Percentiles rank a stretch among this genome's conserved stretches.
Evolutionary conservation across 2,797 vertebrate genomes (phyloP).

Genomic region (Fundulus diaphanus): DNA sequence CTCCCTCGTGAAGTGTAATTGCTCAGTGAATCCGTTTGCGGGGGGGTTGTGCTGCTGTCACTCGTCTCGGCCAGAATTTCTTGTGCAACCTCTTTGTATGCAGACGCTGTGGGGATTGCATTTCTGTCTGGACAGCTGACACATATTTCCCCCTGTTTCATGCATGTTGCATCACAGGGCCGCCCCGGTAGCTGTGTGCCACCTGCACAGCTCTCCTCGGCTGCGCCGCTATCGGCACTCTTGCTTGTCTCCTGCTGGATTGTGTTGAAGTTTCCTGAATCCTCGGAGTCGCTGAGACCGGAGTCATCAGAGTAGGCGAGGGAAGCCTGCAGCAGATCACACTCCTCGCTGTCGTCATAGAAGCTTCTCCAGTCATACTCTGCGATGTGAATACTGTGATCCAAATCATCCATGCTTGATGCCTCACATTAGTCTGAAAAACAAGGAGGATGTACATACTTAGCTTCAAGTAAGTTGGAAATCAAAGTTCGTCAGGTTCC

Average conservation of each 20-base stretch:
- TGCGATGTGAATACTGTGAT: constrained; percentile 91
- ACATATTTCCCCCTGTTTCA: constrained; percentile 14
- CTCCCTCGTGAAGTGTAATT: constrained; percentile 23
- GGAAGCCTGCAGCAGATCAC: constrained; percentile 78
- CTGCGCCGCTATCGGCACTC: constrained; percentile 3
- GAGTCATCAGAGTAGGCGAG: constrained; percentile 86
- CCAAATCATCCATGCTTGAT: constrained; percentile 90
- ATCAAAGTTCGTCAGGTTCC: neutral
- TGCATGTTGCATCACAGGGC: constrained; percentile 3
- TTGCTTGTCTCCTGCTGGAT: constrained; percentile 15
- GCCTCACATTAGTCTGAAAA: constrained; percentile 68
- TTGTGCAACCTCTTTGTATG: constrained; percentile 16
- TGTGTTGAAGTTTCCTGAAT: constrained; percentile 20
- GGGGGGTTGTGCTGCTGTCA: neutral
- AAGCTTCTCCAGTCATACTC: constrained; percentile 92
- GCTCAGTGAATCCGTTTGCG: constrained; percentile 19
- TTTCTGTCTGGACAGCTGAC: constrained; percentile 13
- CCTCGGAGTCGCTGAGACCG: constrained; percentile 82
- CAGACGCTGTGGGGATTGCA: neutral
- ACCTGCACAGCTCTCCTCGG: constrained; percentile 9
- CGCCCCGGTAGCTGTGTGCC: constrained; percentile 7
- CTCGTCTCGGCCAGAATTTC: constrained; percentile 12
- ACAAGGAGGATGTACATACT: constrained; percentile 26
- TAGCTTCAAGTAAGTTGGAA: neutral
- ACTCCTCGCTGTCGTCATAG: constrained; percentile 86